phyloP scores from a whole-genome alignment of 1,140 invertebrate species.

The Cydia amplana region DNA sequence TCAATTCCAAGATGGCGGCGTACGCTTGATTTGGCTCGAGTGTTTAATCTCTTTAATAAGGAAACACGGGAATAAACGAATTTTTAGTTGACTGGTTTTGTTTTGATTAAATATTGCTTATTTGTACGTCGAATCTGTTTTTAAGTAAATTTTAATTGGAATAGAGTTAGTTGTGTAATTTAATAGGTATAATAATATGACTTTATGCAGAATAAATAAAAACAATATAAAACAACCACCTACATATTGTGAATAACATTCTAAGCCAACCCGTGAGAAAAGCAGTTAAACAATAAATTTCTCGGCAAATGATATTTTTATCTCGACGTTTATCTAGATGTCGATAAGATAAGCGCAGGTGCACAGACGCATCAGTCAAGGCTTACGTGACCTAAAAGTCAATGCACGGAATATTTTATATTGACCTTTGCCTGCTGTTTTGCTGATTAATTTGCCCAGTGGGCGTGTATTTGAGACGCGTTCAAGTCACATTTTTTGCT shows the following conservation, averaged over 20 bases:
- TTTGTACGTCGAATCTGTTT: neutral
- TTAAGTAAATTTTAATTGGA: neutral
- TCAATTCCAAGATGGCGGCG: conserved; percentile 25
- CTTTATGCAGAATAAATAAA: no score
- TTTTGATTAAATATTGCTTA: conserved; percentile 15
- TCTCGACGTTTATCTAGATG: conserved; percentile 17
- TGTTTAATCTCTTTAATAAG: conserved; percentile 22
- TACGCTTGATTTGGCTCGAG: conserved; percentile 13
- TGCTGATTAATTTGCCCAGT: neutral
- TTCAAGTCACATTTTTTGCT: neutral
- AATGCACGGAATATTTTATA: conserved; percentile 2
- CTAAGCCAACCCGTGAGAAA: neutral
- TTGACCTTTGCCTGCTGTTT: conserved; percentile 3
- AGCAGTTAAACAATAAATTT: conserved; percentile 15
- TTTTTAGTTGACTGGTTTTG: conserved; percentile 31
- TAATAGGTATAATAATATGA: no score
- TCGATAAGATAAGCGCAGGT: conserved; percentile 26
- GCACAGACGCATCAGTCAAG: conserved; percentile 8
- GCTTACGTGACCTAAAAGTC: conserved; percentile 16
- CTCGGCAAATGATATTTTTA: conserved; percentile 10
- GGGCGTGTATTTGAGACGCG: neutral
- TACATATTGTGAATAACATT: neutral
- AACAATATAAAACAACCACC: neutral
- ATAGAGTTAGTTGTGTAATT: no score
- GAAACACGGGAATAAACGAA: conserved; percentile 18